Conservation (phyloP, 2,888 invertebrate genomes). For the Uropetala carovei region DNA sequence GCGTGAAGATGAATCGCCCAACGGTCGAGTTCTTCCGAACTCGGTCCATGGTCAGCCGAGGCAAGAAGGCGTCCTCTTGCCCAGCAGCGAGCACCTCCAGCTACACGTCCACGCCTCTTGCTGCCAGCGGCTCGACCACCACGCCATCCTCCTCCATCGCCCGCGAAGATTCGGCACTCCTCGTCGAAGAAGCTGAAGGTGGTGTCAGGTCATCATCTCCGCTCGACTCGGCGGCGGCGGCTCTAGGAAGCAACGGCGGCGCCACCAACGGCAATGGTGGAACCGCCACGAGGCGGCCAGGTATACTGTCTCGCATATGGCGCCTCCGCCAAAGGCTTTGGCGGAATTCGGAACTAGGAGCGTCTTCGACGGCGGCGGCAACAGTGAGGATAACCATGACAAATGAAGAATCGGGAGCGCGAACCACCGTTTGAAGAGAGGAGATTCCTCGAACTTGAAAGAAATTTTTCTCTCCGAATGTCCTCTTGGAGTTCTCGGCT, state of each 20-base stretch:
- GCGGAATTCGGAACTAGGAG: not conserved
- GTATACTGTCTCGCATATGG: not conserved
- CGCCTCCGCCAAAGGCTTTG: slow-evolving; percentile 6
- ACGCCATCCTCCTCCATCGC: slow-evolving; percentile 48
- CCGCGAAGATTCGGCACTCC: slow-evolving; percentile 15
- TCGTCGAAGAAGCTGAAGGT: not conserved
- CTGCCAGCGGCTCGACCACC: slow-evolving; percentile 27
- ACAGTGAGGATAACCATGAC: slow-evolving; percentile 44
- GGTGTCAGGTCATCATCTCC: not conserved
- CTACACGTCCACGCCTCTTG: not conserved
- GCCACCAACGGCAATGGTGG: slow-evolving; percentile 25
- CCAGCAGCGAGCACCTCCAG: not conserved
- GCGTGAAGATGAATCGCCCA: not conserved
- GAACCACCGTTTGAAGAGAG: not conserved
- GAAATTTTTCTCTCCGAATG: too few species aligned
- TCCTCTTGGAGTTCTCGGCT: too few species aligned
- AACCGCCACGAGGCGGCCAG: not conserved
- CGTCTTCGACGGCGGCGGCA: not conserved
- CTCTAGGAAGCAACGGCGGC: not conserved
- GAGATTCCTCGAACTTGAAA: too few species aligned
- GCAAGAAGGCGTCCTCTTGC: not conserved
- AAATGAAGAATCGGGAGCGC: not conserved
- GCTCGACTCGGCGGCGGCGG: not conserved
- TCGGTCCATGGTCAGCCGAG: slow-evolving; percentile 27
- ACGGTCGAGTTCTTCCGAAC: slow-evolving; percentile 42